Evolutionary conservation across 2,113 vertebrate genomes (phyloP), one percentile per base, ranked within the genome.

Genomic region (Elephantulus edwardii): DNA sequence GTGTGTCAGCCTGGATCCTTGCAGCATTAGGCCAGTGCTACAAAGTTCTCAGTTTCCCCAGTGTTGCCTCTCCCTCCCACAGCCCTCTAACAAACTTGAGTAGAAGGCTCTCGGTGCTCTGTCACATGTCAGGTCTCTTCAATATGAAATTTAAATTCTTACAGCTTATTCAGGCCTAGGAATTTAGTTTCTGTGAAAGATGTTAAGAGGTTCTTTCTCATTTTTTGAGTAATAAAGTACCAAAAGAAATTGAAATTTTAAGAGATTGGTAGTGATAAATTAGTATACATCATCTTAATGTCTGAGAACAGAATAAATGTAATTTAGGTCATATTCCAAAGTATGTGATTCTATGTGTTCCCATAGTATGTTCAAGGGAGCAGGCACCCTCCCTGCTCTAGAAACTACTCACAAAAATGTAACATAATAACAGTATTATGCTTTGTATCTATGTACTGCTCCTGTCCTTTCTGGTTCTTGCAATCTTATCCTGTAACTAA

Each of bases 231-330:
- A 83, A 68, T 38, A 79, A 56, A 70, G 20, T 85, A 58, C 19
- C 5, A 44, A 83, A 52, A 44, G 89, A 6, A 92, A n/a, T 91
- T 86, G 89, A 84, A 5, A 75, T 91, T 94, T 89, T 87, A 89
- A 42, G 68, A 92, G 33, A 70, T 86, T 52, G 46, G 26, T 68
- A 74, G 14, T 17, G 28, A 12, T 88, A 74, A 2, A 68, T 12
- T 26, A 40, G 24, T 71, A 28, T 92, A 82, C 64, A 83, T 89
- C n/a, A n/a, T 64, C 62, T 52, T 40, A 89, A 3, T 84, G 28
- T 72, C 33, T 28, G 20, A 76, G n/a, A 90, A 62, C 24, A 11
- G 6, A 83, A 24, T 86, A 92, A 38, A 87, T 72, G 80, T 91
- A 77, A 38, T 74, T 56, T 70, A 79, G 56, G 76, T 11, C 9